phyloP scores from a whole-genome alignment of 2,888 invertebrate species.

The Chorisops tibialis region DNA sequence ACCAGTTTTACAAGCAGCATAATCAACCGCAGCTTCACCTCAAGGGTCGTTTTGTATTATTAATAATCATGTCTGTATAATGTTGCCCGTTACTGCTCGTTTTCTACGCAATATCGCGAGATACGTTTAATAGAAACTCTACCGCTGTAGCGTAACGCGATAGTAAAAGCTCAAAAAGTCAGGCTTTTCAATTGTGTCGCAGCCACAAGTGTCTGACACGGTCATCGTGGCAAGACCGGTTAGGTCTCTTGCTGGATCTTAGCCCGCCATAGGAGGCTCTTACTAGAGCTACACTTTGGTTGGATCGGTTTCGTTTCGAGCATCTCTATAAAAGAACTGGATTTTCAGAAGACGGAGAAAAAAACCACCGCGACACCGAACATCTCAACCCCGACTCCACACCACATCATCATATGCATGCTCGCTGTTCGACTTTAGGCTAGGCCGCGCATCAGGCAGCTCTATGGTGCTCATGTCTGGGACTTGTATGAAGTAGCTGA shows the following conservation, averaged over 20 bases:
- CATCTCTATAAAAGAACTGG: background rate
- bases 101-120: too few relatives aligned
- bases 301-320: constrained; percentile 20
- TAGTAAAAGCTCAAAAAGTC: too few relatives aligned
- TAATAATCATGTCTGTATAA: background rate
- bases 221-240: too few relatives aligned
- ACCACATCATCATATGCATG: constrained; percentile 6
- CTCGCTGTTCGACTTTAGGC: constrained; percentile 4
- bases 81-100: too few relatives aligned
- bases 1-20: constrained; percentile 2
- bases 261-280: too few relatives aligned
- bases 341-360: background rate
- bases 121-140: too few relatives aligned
- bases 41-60: constrained; percentile 12
- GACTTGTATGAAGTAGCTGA: constrained; percentile 44
- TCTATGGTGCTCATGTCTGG: constrained; percentile 16
- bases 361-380: background rate
- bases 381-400: constrained; percentile 3
- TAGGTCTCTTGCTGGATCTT: too few relatives aligned
- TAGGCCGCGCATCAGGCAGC: background rate
- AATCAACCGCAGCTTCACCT: constrained; percentile 16
- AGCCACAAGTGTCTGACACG: too few relatives aligned
- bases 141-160: too few relatives aligned
- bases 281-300: background rate
- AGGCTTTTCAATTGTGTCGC: too few relatives aligned